Percentiles rank a stretch among this genome's conserved stretches.
Evolutionary conservation across 2,113 vertebrate species (phyloP).

Genomic region (Ceyx melanurus): DNA sequence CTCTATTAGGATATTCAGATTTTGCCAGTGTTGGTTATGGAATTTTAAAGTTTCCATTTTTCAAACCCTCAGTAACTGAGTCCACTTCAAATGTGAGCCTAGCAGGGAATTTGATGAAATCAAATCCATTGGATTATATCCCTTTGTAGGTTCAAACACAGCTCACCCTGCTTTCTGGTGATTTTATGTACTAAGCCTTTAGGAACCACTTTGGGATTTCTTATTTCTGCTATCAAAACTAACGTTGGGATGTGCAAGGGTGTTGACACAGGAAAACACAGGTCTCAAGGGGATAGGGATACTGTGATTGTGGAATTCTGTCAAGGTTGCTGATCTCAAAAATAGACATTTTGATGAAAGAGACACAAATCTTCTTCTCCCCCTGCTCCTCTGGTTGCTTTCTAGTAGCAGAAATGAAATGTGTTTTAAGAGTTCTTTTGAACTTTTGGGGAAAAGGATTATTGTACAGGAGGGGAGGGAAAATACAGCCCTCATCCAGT

Average conservation of each 20-base stretch:
- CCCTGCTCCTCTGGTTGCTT: background rate
- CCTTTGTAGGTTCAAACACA: background rate
- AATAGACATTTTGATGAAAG: background rate
- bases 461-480: background rate
- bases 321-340: background rate
- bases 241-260: background rate
- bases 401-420: background rate
- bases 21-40: background rate
- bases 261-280: background rate
- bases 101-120: background rate
- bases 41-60: background rate
- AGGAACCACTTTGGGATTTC: background rate
- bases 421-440: background rate
- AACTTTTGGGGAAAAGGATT: background rate
- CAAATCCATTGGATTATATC: background rate
- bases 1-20: background rate
- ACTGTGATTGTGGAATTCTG: background rate
- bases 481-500: constrained; percentile 1
- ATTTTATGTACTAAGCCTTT: background rate
- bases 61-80: background rate
- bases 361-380: background rate
- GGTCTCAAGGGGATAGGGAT: background rate
- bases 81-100: background rate
- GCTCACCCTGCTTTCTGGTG: background rate
- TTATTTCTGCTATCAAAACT: background rate